Evolutionary conservation across 1,140 invertebrate species (phyloP), one percentile per base, ranked within the genome.

Genomic region (Scaptomyza graminum): DNA sequence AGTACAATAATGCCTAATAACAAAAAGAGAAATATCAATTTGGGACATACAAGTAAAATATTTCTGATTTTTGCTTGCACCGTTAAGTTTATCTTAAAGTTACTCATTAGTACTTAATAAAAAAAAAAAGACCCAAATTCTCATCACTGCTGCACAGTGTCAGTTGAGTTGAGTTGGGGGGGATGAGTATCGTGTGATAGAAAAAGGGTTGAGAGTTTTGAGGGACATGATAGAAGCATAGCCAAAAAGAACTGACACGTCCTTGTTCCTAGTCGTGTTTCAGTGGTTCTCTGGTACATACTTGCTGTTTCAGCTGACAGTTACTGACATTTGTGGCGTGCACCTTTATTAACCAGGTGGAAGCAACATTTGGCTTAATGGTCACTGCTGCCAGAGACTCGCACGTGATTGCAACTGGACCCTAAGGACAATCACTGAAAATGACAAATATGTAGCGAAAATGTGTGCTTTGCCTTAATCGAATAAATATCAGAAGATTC

Each of bases 281-380:
- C 44, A 31, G 49, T 66, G 25, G 41, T 31, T 41, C 12, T 46
- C 50, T 51, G 31, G 18, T 55, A 28, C 13, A 22, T 51, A 28
- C 13, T 31, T 51, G 64, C 67, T 65, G 31, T 50, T 56, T 31
- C 47, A 47, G 47, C 51, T 57, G 51, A 13, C 66, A 77, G 52
- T 37, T 51, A 60, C 82, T 73, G 57, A 67, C 70, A 74, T 74
- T 77, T 77, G 74, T 47, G 65, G 37, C 47, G 71, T 44, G 79
- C 76, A 67, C 70, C 83, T 88, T 87, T 87, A 88, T 88, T 87
- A 83, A 87, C 79, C 68, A 62, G 57, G 51, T 67, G 69, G 72
- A 56, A 79, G 72, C 75, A 87, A 88, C 76, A 88, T 83, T 83
- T 57, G 67, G 72, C 68, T 83, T 79, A 88, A 88, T 69, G 83